Evolutionary conservation across 2,888 invertebrate genomes (phyloP).

Genomic region (Dysmachus trigonus): DNA sequence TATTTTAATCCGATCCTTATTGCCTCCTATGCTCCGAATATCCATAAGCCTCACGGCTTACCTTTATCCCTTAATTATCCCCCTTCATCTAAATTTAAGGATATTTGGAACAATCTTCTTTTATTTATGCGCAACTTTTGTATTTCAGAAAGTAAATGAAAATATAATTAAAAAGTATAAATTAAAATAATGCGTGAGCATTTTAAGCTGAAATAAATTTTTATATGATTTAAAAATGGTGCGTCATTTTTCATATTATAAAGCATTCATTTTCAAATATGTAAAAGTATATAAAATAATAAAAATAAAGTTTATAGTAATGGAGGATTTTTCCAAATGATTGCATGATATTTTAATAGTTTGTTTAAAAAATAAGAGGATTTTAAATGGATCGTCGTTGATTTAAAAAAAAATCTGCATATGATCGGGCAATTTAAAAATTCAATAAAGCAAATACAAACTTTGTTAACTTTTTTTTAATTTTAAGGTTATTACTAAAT

Average conservation of each 20-base stretch:
- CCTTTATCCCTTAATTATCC: conserved; percentile 66
- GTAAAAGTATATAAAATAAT: too few species aligned
- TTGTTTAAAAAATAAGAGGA: background rate
- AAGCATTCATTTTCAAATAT: too few species aligned
- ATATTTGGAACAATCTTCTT: conserved; percentile 54
- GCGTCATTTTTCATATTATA: too few species aligned
- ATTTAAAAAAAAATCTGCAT: background rate
- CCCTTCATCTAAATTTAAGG: conserved; percentile 69
- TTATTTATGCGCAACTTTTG: background rate
- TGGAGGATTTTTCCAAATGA: background rate
- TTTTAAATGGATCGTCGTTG: background rate
- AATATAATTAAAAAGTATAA: background rate
- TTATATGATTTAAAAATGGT: background rate
- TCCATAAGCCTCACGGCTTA: conserved; percentile 72
- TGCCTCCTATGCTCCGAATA: conserved; percentile 54
- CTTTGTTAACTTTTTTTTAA: too few species aligned
- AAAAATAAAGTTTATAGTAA: too few species aligned
- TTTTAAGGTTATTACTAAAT: too few species aligned
- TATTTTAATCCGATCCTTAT: conserved; percentile 45
- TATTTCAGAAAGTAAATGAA: background rate
- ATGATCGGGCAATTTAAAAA: background rate
- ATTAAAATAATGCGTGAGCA: background rate
- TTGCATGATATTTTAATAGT: background rate
- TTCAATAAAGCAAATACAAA: background rate
- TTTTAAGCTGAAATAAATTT: too few species aligned